Conservation (phyloP, 2,797 vertebrate genomes). For the Lemur catta region DNA sequence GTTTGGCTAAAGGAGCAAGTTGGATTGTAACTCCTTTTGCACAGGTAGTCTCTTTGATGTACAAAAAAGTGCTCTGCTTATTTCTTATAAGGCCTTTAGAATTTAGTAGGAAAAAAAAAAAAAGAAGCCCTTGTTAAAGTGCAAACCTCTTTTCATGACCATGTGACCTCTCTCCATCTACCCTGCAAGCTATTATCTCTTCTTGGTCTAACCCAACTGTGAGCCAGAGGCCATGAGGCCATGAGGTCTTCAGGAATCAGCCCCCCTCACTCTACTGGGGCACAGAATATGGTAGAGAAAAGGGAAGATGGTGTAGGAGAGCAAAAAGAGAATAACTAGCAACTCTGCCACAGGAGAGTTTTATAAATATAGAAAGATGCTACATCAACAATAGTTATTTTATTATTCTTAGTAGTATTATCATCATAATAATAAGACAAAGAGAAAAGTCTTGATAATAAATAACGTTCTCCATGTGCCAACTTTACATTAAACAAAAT, state of each 20-base stretch:
- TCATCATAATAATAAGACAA: background rate
- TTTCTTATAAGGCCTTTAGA: background rate
- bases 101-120: background rate
- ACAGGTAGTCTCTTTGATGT: background rate
- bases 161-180: background rate
- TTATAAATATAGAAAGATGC: background rate
- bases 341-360: background rate
- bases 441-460: background rate
- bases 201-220: background rate
- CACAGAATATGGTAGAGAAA: background rate
- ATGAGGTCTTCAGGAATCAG: background rate
- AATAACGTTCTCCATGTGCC: background rate
- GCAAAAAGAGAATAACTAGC: background rate
- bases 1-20: background rate
- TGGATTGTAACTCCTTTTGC: background rate
- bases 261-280: fast-evolving
- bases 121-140: background rate
- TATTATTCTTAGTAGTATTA: background rate
- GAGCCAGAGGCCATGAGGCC: background rate
- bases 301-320: background rate
- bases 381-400: background rate
- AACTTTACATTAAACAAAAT: background rate
- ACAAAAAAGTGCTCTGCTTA: background rate
- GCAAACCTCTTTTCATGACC: background rate
- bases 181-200: background rate